Evolutionary conservation across 2,888 invertebrate species (phyloP).

Genomic region (Rhimphoctona megacephalus): DNA sequence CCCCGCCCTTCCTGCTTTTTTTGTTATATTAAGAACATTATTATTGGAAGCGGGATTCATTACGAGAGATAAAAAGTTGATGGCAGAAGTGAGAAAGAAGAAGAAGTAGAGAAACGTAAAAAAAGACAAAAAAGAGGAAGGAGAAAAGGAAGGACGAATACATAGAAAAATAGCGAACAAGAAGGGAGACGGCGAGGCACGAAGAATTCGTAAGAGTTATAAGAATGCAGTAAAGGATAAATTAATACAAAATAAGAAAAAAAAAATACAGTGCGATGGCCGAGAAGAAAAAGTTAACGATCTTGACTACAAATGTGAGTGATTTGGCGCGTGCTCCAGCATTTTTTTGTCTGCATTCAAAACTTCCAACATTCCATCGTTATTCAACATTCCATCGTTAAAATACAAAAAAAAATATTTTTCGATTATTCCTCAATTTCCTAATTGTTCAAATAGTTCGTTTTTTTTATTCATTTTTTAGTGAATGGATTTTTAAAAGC

Average conservation of each 20-base stretch:
- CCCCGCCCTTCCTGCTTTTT: background rate
- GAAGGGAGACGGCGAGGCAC: conserved; percentile 17
- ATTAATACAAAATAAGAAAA: conserved; percentile 32
- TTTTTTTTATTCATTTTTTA: background rate
- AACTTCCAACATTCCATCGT: conserved; percentile 27
- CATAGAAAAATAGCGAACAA: background rate
- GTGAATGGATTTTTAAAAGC: background rate
- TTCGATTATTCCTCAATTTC: background rate
- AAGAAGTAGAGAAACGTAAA: too few relatives aligned
- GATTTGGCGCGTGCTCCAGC: conserved; percentile 33
- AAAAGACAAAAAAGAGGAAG: background rate
- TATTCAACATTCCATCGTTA: conserved; percentile 39
- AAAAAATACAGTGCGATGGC: conserved; percentile 54
- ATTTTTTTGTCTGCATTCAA: conserved; percentile 6
- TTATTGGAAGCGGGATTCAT: conserved; percentile 41
- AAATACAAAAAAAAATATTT: conserved; percentile 26
- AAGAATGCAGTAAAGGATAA: conserved; percentile 27
- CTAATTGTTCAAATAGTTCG: background rate
- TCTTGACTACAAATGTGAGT: conserved; percentile 35
- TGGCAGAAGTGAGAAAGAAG: background rate
- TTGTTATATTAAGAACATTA: conserved; percentile 36
- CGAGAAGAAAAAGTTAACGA: conserved; percentile 61
- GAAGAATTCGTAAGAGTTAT: conserved; percentile 26
- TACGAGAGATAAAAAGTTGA: conserved; percentile 37
- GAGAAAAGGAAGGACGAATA: conserved; percentile 4